Evolutionary conservation across 1,140 invertebrate genomes (phyloP).

Genomic region (Anastrepha ludens): DNA sequence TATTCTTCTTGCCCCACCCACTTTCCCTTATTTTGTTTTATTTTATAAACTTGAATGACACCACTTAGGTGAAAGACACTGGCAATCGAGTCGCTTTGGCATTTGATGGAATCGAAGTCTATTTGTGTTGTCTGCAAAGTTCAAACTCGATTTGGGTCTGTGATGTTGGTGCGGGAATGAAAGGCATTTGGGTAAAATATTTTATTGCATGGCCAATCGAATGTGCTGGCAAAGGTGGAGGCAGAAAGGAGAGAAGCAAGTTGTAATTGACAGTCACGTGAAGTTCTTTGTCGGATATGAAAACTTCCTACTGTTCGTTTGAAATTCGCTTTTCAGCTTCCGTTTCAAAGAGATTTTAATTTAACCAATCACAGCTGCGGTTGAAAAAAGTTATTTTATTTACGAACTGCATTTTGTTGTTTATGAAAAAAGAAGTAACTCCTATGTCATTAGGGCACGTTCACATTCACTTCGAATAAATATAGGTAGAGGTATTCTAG

Average conservation of each 20-base stretch:
- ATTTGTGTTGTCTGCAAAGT: conserved; percentile 47
- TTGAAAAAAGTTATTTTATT: background rate
- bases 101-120: conserved; percentile 41
- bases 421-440: too few species aligned
- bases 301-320: background rate
- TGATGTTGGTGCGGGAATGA: background rate
- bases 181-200: background rate
- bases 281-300: conserved; percentile 27
- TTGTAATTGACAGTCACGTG: conserved; percentile 51
- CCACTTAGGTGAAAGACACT: conserved; percentile 32
- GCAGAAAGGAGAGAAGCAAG: background rate
- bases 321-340: conserved; percentile 8
- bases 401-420: too few species aligned
- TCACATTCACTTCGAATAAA: too few species aligned
- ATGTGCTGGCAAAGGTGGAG: background rate
- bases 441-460: too few species aligned
- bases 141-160: conserved; percentile 33
- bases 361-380: background rate
- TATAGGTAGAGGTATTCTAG: too few species aligned
- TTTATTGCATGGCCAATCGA: background rate
- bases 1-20: background rate
- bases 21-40: background rate
- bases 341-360: background rate
- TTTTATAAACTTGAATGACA: conserved; percentile 34
- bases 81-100: background rate